Percentiles rank a stretch among this genome's conserved stretches.
phyloP scores from a whole-genome alignment of 2,797 vertebrate species.

The Eulemur mongoz region DNA sequence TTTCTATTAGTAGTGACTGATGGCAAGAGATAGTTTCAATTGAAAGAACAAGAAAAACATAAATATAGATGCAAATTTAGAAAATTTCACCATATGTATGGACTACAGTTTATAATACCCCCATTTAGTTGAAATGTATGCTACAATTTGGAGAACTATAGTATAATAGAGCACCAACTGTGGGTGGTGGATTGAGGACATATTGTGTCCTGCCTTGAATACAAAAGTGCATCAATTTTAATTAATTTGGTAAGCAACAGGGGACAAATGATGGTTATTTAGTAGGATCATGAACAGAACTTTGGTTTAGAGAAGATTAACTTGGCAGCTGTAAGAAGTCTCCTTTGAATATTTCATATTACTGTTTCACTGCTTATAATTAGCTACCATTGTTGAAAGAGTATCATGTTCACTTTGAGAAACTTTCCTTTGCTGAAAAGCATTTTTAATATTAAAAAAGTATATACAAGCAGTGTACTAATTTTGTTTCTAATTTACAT shows the following conservation, averaged over 20 bases:
- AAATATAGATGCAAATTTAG: background rate
- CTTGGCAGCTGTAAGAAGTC: background rate
- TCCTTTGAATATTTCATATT: slow-evolving; percentile 32
- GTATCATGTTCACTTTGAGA: background rate
- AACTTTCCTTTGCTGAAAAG: background rate
- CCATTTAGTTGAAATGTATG: background rate
- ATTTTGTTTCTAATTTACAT: slow-evolving; percentile 1
- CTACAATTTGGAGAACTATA: background rate
- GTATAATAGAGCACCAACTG: background rate
- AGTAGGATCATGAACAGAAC: background rate
- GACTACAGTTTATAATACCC: background rate
- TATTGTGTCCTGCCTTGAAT: background rate
- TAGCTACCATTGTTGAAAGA: slow-evolving; percentile 27
- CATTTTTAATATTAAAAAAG: background rate
- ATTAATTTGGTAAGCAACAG: background rate
- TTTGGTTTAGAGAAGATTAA: slow-evolving; percentile 38
- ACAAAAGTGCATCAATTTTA: background rate
- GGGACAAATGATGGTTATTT: background rate
- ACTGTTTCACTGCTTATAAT: background rate
- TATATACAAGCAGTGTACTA: background rate
- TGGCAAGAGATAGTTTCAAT: background rate
- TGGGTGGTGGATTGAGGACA: background rate
- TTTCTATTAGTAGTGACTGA: background rate
- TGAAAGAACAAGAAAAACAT: background rate
- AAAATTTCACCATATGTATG: background rate